A percentile compares a stretch with the other conserved stretches of the same genome.
Evolutionary conservation across 2,113 vertebrate genomes (phyloP).

Genomic region (Sula dactylatra): DNA sequence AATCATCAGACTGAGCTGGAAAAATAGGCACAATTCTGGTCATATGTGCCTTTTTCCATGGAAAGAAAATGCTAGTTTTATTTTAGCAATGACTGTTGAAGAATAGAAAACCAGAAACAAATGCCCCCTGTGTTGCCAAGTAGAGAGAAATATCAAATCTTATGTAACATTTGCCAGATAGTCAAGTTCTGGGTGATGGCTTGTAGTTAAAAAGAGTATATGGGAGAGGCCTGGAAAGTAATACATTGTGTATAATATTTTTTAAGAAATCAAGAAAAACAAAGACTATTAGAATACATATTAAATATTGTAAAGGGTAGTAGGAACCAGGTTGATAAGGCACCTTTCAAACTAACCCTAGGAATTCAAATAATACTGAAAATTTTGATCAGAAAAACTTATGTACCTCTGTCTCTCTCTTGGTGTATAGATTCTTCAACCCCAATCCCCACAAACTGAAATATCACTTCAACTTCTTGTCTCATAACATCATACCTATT

Average conservation of each 20-base stretch:
- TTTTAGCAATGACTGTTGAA: neutral
- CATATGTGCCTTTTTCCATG: neutral
- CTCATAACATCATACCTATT: neutral
- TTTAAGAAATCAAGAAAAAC: neutral
- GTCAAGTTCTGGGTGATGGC: neutral
- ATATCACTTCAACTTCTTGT: neutral
- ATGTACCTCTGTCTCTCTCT: neutral
- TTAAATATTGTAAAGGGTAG: neutral
- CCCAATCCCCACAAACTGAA: neutral
- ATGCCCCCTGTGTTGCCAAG: neutral
- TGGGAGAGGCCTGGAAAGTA: neutral
- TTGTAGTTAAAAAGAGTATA: neutral
- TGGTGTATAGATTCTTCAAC: neutral
- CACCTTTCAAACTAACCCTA: neutral
- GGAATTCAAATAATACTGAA: neutral
- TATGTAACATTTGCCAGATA: neutral
- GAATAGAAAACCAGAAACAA: neutral
- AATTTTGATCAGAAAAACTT: neutral
- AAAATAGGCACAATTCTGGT: neutral
- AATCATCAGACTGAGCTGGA: neutral
- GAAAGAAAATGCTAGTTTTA: neutral
- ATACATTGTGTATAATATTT: neutral
- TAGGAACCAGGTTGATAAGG: neutral
- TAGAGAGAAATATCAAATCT: neutral
- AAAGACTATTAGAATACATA: neutral